A percentile compares a stretch with the other conserved stretches of the same genome.
These are phyloP conservation scores for Odiellus spinosus DNA, from an alignment of 2,888 invertebrate species.

Conservation along the genomic window DNA sequence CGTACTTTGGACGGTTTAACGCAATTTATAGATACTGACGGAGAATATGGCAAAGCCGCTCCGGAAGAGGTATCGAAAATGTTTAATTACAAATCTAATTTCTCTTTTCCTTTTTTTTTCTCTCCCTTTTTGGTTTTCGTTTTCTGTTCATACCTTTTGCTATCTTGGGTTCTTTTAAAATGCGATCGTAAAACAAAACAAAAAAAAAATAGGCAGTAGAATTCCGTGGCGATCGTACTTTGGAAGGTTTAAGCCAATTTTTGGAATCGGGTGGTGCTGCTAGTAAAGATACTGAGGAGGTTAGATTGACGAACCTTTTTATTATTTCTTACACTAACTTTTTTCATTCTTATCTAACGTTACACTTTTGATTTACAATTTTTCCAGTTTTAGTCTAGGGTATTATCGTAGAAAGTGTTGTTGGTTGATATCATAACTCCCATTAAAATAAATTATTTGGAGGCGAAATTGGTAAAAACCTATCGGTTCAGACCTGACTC, in stretches of 20 bases:
- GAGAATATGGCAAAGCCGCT: slow-evolving; percentile 54
- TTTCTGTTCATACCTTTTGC: not conserved
- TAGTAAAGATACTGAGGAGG: slow-evolving; percentile 32
- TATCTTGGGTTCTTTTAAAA: not conserved
- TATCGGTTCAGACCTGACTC: too few relatives aligned
- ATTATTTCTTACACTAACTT: not conserved
- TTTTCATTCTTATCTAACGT: too few relatives aligned
- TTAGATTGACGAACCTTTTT: slow-evolving; percentile 4
- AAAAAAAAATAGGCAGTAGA: slow-evolving; percentile 49
- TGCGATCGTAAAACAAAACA: not conserved
- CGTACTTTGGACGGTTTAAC: slow-evolving; percentile 80
- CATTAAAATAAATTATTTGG: too few relatives aligned
- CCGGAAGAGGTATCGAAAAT: slow-evolving; percentile 34
- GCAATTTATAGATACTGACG: slow-evolving; percentile 85
- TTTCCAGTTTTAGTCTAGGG: not conserved
- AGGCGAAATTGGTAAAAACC: too few relatives aligned
- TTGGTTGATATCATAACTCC: not conserved
- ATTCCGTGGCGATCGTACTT: slow-evolving; percentile 85
- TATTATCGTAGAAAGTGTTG: not conserved
- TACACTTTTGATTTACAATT: not conserved
- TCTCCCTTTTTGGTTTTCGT: not conserved
- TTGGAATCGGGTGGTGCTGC: slow-evolving; percentile 75
- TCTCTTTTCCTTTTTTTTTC: slow-evolving; percentile 6
- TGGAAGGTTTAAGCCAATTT: slow-evolving; percentile 84
- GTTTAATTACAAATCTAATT: slow-evolving; percentile 3